These are phyloP conservation scores for Rafetus swinhoei DNA, from an alignment of 2,113 vertebrate genomes.

Conservation along the genomic window DNA sequence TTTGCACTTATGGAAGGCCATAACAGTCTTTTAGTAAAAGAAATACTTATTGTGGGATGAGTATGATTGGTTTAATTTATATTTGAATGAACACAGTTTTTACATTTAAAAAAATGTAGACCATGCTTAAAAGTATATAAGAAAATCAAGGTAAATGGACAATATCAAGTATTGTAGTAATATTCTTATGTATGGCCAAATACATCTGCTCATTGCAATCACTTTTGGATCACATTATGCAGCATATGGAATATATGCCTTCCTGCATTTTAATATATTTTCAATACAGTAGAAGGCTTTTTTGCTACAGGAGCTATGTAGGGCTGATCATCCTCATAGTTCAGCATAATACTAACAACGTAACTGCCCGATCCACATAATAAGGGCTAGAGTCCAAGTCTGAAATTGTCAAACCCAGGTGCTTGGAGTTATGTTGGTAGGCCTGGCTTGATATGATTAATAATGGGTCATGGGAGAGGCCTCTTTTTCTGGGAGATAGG, in stretches of 20 bases:
- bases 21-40: neutral
- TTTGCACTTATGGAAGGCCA: neutral
- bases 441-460: neutral
- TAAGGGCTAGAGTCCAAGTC: neutral
- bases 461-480: neutral
- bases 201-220: neutral
- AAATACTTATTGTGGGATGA: accelerated
- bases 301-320: neutral
- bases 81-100: neutral
- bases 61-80: neutral
- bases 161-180: neutral
- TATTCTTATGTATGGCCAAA: neutral
- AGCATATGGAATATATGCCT: neutral
- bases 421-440: neutral
- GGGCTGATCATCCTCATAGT: neutral
- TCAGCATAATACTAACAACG: neutral
- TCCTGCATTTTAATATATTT: neutral
- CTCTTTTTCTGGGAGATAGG: neutral
- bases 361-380: neutral
- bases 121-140: neutral
- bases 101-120: neutral
- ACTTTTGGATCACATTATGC: neutral
- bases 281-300: neutral
- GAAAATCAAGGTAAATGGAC: neutral
- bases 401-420: neutral